Conservation (phyloP, 2,888 invertebrate genomes). For the Loripinus fragilis region DNA sequence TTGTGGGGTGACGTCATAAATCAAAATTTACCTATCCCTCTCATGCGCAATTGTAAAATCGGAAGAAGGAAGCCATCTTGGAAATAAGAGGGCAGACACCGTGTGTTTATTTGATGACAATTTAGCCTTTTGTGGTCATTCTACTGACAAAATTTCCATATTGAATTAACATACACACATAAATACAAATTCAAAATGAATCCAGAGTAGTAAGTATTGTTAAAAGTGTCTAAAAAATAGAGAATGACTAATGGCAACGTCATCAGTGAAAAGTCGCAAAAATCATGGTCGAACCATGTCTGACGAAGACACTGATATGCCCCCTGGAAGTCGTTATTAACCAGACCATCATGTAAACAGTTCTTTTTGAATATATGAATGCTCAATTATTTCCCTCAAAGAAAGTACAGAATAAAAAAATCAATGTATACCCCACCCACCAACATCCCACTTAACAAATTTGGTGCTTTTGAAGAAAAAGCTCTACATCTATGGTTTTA, state of each 20-base stretch:
- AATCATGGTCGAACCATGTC: slow-evolving; percentile 23
- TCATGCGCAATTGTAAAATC: slow-evolving; percentile 68
- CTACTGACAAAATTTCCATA: not conserved
- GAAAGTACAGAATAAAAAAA: too few relatives aligned
- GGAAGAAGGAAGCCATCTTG: slow-evolving; percentile 80
- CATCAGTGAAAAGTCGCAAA: slow-evolving; percentile 54
- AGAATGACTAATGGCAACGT: slow-evolving; percentile 39
- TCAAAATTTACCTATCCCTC: slow-evolving; percentile 70
- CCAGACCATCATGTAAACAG: too few relatives aligned
- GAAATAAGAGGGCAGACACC: slow-evolving; percentile 57
- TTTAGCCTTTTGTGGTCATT: not conserved
- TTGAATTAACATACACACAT: not conserved
- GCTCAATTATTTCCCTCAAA: too few relatives aligned
- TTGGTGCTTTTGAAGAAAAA: too few relatives aligned
- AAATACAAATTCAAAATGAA: slow-evolving; percentile 48
- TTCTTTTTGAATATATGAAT: too few relatives aligned
- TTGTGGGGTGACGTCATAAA: slow-evolving; percentile 75
- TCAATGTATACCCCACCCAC: too few relatives aligned
- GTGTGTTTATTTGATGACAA: slow-evolving; percentile 1
- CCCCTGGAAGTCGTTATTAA: too few relatives aligned
- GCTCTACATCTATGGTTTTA: too few relatives aligned
- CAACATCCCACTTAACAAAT: too few relatives aligned
- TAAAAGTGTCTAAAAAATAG: not conserved
- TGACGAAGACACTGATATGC: too few relatives aligned
- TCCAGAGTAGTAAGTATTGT: slow-evolving; percentile 61